Evolutionary conservation across 2,888 invertebrate species (phyloP).

Genomic region (Acleris holmiana): DNA sequence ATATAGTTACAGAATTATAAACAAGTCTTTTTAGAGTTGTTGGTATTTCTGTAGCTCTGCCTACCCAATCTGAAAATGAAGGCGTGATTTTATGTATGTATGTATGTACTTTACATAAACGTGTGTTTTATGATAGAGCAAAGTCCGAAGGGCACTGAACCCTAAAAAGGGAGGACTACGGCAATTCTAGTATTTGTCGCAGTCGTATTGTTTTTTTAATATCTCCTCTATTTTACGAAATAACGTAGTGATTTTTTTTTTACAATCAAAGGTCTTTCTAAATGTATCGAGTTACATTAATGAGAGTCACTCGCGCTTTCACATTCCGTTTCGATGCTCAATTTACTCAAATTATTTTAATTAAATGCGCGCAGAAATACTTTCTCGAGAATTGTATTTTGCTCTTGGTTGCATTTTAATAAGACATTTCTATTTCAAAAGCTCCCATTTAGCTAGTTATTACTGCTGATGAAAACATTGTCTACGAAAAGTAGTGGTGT

Average conservation of each 20-base stretch:
- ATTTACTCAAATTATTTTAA: constrained; percentile 15
- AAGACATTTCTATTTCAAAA: constrained; percentile 8
- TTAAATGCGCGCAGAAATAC: constrained; percentile 7
- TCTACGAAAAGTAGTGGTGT: constrained; percentile 17
- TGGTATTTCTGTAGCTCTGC: too few relatives aligned
- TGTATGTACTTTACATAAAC: too few relatives aligned
- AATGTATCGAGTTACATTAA: background rate
- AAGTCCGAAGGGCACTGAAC: too few relatives aligned
- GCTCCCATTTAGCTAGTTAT: constrained; percentile 17
- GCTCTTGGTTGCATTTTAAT: constrained; percentile 6
- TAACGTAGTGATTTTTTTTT: background rate
- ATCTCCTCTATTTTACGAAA: too few relatives aligned
- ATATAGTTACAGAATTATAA: too few relatives aligned
- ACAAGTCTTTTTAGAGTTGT: too few relatives aligned
- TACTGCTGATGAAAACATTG: constrained; percentile 34
- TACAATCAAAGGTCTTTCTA: background rate
- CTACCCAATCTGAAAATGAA: too few relatives aligned
- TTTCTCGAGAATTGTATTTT: constrained; percentile 20
- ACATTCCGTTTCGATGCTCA: constrained; percentile 4
- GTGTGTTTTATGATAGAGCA: too few relatives aligned
- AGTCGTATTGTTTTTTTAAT: too few relatives aligned
- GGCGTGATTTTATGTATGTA: too few relatives aligned
- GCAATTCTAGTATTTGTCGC: too few relatives aligned
- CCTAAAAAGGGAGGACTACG: too few relatives aligned
- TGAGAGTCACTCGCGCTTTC: background rate